Evolutionary conservation across 1,140 invertebrate genomes (phyloP).

Genomic region (Eriocheir sinensis): DNA sequence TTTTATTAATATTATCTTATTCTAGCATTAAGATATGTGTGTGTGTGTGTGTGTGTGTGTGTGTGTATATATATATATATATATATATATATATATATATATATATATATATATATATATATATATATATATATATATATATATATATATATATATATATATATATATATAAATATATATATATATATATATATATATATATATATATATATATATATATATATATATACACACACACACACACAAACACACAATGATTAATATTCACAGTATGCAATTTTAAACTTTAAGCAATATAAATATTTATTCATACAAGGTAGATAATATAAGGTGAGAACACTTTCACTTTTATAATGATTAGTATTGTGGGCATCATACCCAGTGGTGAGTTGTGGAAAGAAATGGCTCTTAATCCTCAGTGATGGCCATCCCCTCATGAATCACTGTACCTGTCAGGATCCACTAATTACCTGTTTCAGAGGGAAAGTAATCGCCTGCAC

Average conservation of each 20-base stretch:
- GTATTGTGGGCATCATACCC: too few species aligned
- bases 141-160: conserved; percentile 40
- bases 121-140: conserved; percentile 28
- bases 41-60: not conserved
- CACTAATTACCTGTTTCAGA: too few species aligned
- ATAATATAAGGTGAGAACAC: too few species aligned
- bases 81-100: conserved; percentile 53
- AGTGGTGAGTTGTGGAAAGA: too few species aligned
- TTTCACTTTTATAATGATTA: too few species aligned
- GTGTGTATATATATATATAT: conserved; percentile 38
- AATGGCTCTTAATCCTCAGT: too few species aligned
- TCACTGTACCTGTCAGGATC: too few species aligned
- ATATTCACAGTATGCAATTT: too few species aligned
- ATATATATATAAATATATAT: conserved; percentile 23
- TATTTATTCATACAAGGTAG: too few species aligned
- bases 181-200: conserved; percentile 14
- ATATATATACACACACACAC: conserved; percentile 6
- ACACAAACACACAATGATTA: not conserved
- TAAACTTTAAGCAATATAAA: too few species aligned
- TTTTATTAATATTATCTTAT: not conserved
- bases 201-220: conserved; percentile 25
- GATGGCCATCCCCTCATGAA: too few species aligned
- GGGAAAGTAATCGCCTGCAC: too few species aligned
- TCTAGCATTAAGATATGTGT: not conserved
- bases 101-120: conserved; percentile 51